A percentile compares a stretch with the other conserved stretches of the same genome.
Evolutionary conservation across 2,113 vertebrate genomes (phyloP).

Genomic region (Neopipo cinnamomea): DNA sequence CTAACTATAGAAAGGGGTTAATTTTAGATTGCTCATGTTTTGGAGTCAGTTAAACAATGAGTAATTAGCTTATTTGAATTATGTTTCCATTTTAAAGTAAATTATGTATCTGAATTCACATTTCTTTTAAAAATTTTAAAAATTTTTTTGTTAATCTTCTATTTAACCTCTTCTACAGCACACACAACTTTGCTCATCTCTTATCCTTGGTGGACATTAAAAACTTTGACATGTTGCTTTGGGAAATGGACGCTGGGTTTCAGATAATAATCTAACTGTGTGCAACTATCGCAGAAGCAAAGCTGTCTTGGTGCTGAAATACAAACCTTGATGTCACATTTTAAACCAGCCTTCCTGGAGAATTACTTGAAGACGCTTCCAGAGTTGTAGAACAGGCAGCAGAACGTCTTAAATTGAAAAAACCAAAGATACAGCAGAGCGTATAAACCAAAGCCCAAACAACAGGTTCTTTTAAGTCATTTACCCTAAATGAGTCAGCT

Average conservation of each 20-base stretch:
- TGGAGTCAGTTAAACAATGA: neutral
- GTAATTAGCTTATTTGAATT: neutral
- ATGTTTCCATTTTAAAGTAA: neutral
- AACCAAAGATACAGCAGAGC: neutral
- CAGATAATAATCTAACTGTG: neutral
- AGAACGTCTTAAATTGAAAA: neutral
- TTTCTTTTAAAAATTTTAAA: too few relatives aligned
- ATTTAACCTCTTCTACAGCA: neutral
- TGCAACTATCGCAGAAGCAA: neutral
- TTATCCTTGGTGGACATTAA: neutral
- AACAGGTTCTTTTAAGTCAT: neutral
- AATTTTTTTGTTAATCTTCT: neutral
- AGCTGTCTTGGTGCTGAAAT: neutral
- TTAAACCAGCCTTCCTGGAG: neutral
- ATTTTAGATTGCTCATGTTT: neutral
- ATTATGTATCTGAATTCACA: neutral
- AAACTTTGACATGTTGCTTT: neutral
- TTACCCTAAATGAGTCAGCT: conserved; percentile 25
- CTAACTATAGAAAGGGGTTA: neutral
- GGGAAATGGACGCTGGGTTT: neutral
- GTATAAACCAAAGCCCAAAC: neutral
- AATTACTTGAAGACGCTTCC: neutral
- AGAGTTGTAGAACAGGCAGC: neutral
- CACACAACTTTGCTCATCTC: neutral
- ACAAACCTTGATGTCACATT: neutral